These are phyloP conservation scores for Trypoxylus dichotomus DNA, from an alignment of 1,140 invertebrate genomes.

Conservation along the genomic window DNA sequence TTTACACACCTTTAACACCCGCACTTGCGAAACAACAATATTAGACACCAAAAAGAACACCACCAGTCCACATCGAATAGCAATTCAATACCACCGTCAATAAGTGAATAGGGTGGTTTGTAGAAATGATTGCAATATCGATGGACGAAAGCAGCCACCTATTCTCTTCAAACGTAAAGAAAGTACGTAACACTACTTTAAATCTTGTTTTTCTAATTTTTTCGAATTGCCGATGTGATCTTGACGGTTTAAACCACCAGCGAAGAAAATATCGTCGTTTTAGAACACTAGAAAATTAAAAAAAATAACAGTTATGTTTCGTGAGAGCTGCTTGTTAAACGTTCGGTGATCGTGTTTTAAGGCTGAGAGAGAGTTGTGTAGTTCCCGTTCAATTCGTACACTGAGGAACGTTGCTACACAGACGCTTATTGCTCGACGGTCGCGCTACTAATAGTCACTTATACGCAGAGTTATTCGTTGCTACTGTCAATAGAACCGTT, in stretches of 20 bases:
- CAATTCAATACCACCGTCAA: neutral
- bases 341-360: conserved; percentile 6
- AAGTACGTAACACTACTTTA: neutral
- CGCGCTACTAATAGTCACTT: conserved; percentile 6
- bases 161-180: neutral
- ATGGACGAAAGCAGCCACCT: neutral
- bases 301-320: conserved; percentile 1
- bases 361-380: conserved; percentile 1
- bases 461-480: neutral
- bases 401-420: neutral
- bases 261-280: neutral
- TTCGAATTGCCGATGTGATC: neutral
- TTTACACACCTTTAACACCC: conserved; percentile 33
- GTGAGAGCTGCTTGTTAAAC: neutral
- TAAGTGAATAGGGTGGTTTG: neutral
- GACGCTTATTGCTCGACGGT: neutral
- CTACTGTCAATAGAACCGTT: conserved; percentile 23
- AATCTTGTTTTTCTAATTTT: neutral
- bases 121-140: neutral
- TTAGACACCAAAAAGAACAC: neutral
- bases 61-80: neutral
- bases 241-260: neutral
- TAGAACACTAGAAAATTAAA: conserved; percentile 14
- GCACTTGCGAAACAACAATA: conserved; percentile 18
- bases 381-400: neutral